Base-by-base conservation (phyloP, 1,140 invertebrate species). In the Globodera ellingtonae region DNA sequence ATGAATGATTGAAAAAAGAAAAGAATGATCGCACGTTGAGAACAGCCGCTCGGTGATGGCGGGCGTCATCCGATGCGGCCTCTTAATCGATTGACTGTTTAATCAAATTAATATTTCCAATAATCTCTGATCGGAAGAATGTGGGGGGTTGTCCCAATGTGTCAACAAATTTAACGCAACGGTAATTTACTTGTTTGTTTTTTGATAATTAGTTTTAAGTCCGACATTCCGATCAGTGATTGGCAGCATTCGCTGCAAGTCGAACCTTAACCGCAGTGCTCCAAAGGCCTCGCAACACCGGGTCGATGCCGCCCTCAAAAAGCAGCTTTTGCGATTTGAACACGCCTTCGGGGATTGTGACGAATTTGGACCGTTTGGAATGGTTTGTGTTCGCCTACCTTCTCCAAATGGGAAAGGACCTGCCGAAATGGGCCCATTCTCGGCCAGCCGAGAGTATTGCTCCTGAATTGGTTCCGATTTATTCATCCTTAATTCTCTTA, bases 241-340 rank as follows among this genome's bases (percentile, higher is more conserved):
- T 52, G 4, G 50, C 50, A 52, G 50, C 7, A 52, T 52, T 13
- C 10, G 10, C 35, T 35, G 35, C 35, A 35, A 35, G 35, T 9
- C 50, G 50, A 13, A 59, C 52, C 52, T 76, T 65, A 93, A 97
- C 95, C 1, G 95, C 94, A 0, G 94, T 95, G 0, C 94, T 93
- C 0, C 95, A 92, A 9, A 98, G 90, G 67, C 96, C 96, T 69
- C 95, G 92, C 24, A 94, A 92, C 71, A 98, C 92, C 9, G 89
- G 89, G 75, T 89, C 88, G 24, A 90, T 82, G 35, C 88, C 88
- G 62, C 87, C 87, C 72, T 89, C 87, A 59, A 87, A 89, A 18
- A 89, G 81, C 35, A 89, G 84, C 74, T 89, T 89, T 18, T 86
- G 84, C 0, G 87, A 89, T 67, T 89, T 89, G 81, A 89, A 89